Evolutionary conservation across 2,888 invertebrate species (phyloP).

Genomic region (Argyra leucocephala): DNA sequence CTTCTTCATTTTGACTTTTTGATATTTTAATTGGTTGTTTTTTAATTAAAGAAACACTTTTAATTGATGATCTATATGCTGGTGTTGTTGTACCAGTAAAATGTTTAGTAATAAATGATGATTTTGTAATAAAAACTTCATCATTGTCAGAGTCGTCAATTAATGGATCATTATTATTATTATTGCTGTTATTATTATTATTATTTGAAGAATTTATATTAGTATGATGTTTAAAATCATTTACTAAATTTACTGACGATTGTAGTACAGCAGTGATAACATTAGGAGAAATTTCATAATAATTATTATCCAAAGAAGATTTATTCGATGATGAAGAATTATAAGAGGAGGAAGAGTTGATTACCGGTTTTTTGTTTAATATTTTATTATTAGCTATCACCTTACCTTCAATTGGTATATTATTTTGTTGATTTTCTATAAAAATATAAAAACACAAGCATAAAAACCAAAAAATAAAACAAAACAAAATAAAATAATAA

Average conservation of each 20-base stretch:
- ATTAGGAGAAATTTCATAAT: background rate
- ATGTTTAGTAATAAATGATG: background rate
- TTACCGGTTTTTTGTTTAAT: background rate
- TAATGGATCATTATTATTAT: background rate
- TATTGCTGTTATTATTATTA: background rate
- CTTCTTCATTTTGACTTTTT: background rate
- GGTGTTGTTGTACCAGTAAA: background rate
- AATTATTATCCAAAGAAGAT: constrained; percentile 4
- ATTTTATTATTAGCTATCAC: background rate
- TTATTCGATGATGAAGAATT: background rate
- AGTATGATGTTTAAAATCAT: background rate
- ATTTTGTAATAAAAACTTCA: background rate
- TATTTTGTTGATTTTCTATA: constrained; percentile 8
- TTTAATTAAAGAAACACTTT: background rate
- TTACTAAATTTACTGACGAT: background rate
- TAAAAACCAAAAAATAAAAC: constrained; percentile 3
- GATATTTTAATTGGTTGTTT: too few relatives aligned
- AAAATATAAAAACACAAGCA: constrained; percentile 8
- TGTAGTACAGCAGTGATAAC: background rate
- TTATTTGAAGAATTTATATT: background rate
- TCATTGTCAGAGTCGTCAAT: background rate
- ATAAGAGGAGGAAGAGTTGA: constrained; percentile 3
- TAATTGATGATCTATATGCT: background rate
- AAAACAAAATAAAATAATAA: background rate
- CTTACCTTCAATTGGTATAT: constrained; percentile 7